Base-by-base conservation (phyloP, 1,140 invertebrate species). In the Theocolax elegans region DNA sequence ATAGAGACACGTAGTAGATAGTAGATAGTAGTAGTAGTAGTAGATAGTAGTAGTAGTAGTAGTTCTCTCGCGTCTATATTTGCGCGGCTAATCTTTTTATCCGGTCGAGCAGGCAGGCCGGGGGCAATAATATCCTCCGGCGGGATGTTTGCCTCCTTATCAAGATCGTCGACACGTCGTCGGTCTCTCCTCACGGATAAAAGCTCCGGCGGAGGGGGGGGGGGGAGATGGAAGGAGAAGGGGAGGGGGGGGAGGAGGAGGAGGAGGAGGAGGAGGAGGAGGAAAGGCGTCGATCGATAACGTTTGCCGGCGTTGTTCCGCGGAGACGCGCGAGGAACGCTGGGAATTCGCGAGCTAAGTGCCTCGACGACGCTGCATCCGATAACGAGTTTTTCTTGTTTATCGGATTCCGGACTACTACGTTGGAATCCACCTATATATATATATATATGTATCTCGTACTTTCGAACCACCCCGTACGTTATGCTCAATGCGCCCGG, bases 1-100 rank as follows among this genome's bases (percentile, higher is more conserved):
- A n/a, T n/a, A n/a, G n/a, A n/a, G n/a, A n/a, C n/a, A n/a, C n/a
- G n/a, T n/a, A n/a, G n/a, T n/a, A n/a, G n/a, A n/a, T n/a, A n/a
- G n/a, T n/a, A n/a, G n/a, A n/a, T n/a, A n/a, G n/a, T n/a, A n/a
- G n/a, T n/a, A n/a, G n/a, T n/a, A n/a, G n/a, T n/a, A n/a, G n/a
- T n/a, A n/a, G n/a, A n/a, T n/a, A n/a, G n/a, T n/a, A n/a, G n/a
- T n/a, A n/a, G n/a, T n/a, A n/a, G n/a, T 60, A 44, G 12, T 58
- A 58, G 64, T 46, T 51, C 27, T 27, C 42, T 23, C 27, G 35
- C 29, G 23, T 53, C 56, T 68, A 62, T n/a, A n/a, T 62, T 68
- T 68, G 58, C 46, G 51, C 44, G 67, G 67, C 25, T 68, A 68
- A 68, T 68, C 56, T 68, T 68, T 60, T 62, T 68, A 68, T 68